Evolutionary conservation across 2,888 invertebrate species (phyloP), one percentile per base, ranked within the genome.

Genomic region (Desoria tigrina): DNA sequence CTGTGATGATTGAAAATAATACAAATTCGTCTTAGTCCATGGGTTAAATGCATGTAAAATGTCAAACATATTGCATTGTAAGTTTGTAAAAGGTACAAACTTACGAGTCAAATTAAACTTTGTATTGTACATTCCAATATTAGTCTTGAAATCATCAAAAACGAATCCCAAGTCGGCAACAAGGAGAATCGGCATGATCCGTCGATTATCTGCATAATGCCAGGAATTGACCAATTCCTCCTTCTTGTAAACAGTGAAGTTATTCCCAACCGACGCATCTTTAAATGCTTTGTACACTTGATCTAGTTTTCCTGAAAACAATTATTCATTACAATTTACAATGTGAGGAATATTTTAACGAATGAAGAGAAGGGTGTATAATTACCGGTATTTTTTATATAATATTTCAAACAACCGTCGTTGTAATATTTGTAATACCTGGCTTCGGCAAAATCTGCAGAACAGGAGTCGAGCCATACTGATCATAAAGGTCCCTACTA

Each of bases 141-240:
- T 76, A 2, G 78, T 74, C 58, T 80, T 80, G 50, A 86, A 78
- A 77, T 84, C 84, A 69, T 86, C 83, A 75, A 87, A 84, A 1
- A 81, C 84, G 79, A 86, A 88, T 16, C 85, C 85, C 32, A 83
- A 80, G 71, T 87, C 84, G 0, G 88, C 86, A 32, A 87, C 80
- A 1, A 85, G 80, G 57, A 88, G 80, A 68, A 89, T 84, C 0
- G 86, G 85, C 24, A 86, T 84, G 16, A 86, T 81, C 56, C 89
- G 80, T 11, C 80, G 76, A 76, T 84, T 85, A 70, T 87, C 83
- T 60, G 82, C 83, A 74, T 85, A 87, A 78, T 87, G 86, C 84
- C 86, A 89, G 2, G 69, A 64, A 1, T 45, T n/a, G 53, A 85
- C 85, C 58, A 87, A 81, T 16, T 88, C 84, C n/a, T 83, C 79